phyloP scores from a whole-genome alignment of 2,888 invertebrate species.

The Leptarthrus brevirostris region DNA sequence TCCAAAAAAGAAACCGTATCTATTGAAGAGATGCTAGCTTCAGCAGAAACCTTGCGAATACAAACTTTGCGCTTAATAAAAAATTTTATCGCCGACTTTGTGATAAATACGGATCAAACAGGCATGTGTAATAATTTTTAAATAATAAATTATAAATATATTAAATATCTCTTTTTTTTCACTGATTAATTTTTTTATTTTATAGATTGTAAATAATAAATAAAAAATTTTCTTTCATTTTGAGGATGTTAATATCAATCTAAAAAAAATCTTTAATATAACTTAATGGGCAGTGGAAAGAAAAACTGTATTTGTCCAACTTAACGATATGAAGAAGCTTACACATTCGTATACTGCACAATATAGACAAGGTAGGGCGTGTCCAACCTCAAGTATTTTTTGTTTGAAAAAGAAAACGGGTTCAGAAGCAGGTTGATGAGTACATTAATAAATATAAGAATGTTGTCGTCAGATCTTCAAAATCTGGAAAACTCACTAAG shows the following conservation, averaged over 20 bases:
- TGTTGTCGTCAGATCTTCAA: conserved; percentile 44
- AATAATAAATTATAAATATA: no score
- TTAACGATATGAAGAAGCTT: neutral
- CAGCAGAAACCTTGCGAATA: neutral
- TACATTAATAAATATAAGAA: conserved; percentile 40
- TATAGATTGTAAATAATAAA: neutral
- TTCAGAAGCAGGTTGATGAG: conserved; percentile 7
- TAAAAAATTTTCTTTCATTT: neutral
- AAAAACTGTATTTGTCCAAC: neutral
- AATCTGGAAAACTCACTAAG: conserved; percentile 41
- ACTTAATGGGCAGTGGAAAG: neutral
- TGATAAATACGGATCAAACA: conserved; percentile 11
- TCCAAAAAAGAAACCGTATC: conserved; percentile 21
- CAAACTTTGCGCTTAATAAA: neutral
- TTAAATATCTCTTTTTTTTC: no score
- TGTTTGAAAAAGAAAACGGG: conserved; percentile 36
- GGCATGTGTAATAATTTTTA: neutral
- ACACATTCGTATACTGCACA: no score
- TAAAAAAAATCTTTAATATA: neutral
- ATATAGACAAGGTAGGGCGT: neutral
- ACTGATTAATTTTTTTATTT: no score
- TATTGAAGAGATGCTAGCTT: conserved; percentile 26
- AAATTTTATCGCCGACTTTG: neutral
- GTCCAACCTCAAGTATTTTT: conserved; percentile 6
- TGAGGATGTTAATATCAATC: neutral